Base-by-base conservation (phyloP, 2,113 vertebrate genomes). In the Malurus melanocephalus region DNA sequence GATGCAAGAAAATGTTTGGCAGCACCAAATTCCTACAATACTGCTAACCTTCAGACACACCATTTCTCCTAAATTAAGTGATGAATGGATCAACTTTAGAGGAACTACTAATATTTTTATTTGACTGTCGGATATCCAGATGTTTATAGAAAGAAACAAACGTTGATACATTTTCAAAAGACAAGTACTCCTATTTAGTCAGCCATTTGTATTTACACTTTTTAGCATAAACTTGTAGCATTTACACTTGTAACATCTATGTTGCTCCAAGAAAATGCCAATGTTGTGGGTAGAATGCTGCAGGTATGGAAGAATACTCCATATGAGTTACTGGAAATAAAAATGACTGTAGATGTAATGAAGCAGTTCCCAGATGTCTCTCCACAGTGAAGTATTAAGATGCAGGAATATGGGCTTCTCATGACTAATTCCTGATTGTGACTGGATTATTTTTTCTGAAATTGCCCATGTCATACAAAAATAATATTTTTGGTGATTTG, bases 241-340 rank as follows among this genome's bases (percentile, higher is more conserved):
- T 38, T 38, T 38, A 38, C 38, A 42, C 7, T 26, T 17, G 15
- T 12, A 69, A 0, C 2, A 2, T 12, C 13, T 7, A 3, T 42
- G 21, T 16, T 22, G 24, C 46, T 43, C 7, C 8, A 12, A 42
- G 7, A 59, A 42, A 76, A 77, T 4, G 3, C 6, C 16, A 40
- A 13, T 17, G 1, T 57, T 51, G 26, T 7, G 9, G 22, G 3
- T 27, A 33, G 17, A 76, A 19, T 32, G 6, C 3, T 72, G 11
- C 14, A 33, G 12, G 22, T 51, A 52, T 60, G 38, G 23, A 56
- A 72, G 57, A 65, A 56, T 33, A 28, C 9, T 51, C 22, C 22
- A 0, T 15, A 22, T 27, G 5, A 1, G 13, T 61, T 59, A 9
- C 23, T 40, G 85, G 38, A 87, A 66, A 74, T 0, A 3, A 42